These are phyloP conservation scores for Emydocephalus ijimae DNA, from an alignment of 2,113 vertebrate species.

Conservation along the genomic window DNA sequence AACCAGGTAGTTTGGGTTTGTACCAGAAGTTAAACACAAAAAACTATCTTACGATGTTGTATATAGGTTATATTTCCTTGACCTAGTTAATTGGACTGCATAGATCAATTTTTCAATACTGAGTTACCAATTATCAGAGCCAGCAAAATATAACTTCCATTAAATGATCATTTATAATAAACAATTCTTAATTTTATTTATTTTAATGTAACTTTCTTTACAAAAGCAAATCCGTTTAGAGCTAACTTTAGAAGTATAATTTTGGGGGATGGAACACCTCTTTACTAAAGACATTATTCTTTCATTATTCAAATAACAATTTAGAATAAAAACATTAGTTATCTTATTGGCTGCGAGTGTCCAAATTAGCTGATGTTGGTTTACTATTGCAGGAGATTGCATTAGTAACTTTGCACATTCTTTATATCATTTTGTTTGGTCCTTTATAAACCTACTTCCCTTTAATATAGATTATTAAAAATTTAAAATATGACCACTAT, in stretches of 20 bases:
- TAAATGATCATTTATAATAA: not conserved
- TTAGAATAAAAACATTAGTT: not conserved
- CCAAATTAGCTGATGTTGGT: not conserved
- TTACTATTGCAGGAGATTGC: not conserved
- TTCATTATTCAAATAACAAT: not conserved
- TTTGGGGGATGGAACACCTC: not conserved
- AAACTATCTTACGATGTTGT: not conserved
- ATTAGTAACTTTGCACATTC: not conserved
- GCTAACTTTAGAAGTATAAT: not conserved
- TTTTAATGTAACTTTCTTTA: not conserved
- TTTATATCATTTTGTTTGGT: not conserved
- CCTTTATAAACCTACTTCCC: not conserved
- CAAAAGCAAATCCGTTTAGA: not conserved
- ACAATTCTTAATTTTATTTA: not conserved
- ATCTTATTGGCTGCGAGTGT: not conserved
- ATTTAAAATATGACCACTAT: not conserved
- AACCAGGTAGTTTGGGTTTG: not conserved
- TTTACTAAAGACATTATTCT: not conserved
- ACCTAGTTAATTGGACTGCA: not conserved
- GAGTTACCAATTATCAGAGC: not conserved
- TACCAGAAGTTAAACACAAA: not conserved
- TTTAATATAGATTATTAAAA: not conserved
- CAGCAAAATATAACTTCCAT: not conserved
- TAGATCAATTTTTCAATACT: not conserved
- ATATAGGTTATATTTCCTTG: not conserved